Conservation (phyloP, 2,113 vertebrate genomes). For the Aramus guarauna region DNA sequence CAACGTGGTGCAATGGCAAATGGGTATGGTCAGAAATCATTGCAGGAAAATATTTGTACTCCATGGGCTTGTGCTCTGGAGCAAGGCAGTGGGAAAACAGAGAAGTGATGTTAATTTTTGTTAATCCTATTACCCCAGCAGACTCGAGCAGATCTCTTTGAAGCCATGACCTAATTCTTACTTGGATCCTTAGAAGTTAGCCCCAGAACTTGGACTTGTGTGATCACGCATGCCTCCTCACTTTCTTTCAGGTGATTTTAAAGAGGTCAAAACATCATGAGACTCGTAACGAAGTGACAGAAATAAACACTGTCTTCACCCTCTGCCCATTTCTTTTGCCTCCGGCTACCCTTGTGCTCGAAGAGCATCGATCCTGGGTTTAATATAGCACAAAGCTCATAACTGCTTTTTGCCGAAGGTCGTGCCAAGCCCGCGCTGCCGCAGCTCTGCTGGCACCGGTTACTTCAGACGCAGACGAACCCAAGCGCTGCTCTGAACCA, state of each 20-base stretch:
- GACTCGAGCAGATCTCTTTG: not conserved
- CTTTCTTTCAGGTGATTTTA: not conserved
- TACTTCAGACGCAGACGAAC: too few species aligned
- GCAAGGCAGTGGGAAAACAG: not conserved
- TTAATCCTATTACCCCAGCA: not conserved
- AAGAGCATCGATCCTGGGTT: not conserved
- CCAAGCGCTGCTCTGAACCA: accelerated
- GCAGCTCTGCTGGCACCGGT: not conserved
- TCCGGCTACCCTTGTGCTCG: accelerated
- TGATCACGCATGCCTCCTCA: not conserved
- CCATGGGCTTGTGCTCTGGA: accelerated
- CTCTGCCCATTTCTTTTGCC: not conserved
- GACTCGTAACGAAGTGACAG: not conserved
- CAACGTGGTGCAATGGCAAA: too few species aligned
- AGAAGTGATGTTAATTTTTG: accelerated
- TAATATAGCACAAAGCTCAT: not conserved
- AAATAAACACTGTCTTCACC: not conserved
- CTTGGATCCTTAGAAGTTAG: accelerated
- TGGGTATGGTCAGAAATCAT: accelerated
- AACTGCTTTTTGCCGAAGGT: accelerated
- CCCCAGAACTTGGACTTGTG: not conserved
- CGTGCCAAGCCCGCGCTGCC: accelerated
- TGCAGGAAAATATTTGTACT: too few species aligned
- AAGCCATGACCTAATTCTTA: not conserved
- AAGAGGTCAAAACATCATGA: not conserved